Conservation (phyloP, 1,140 invertebrate species). For the Saccostrea cuccullata region DNA sequence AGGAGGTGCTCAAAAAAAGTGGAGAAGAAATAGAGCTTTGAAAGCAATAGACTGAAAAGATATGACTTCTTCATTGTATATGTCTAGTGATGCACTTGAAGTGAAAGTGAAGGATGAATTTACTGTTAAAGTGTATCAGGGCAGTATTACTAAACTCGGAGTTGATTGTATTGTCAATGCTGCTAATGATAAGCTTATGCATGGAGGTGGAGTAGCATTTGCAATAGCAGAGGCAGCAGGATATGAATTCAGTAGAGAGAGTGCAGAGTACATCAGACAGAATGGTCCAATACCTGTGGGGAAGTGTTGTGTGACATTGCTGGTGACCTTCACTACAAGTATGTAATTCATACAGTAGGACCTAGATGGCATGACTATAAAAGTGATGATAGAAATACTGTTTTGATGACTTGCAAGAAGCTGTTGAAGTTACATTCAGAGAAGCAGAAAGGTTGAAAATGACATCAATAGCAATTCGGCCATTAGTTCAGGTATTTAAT, state of each 20-base stretch:
- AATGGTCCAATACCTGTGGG: slow-evolving; percentile 56
- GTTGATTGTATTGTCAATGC: slow-evolving; percentile 95
- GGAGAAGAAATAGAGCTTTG: too few species aligned
- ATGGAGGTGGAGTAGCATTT: slow-evolving; percentile 91
- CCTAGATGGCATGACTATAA: slow-evolving; percentile 58
- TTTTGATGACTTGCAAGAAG: slow-evolving; percentile 50
- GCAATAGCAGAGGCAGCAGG: slow-evolving; percentile 82
- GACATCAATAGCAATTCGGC: slow-evolving; percentile 60
- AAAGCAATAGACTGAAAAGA: too few species aligned
- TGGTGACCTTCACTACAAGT: slow-evolving; percentile 57
- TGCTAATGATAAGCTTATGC: slow-evolving; percentile 87
- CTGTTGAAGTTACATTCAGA: slow-evolving; percentile 56
- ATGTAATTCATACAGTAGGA: slow-evolving; percentile 66
- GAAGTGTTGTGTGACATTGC: slow-evolving; percentile 54
- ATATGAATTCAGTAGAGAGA: slow-evolving; percentile 52
- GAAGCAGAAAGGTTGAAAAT: slow-evolving; percentile 45
- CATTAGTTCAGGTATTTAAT: slow-evolving; percentile 58
- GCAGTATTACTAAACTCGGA: slow-evolving; percentile 90
- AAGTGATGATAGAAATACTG: slow-evolving; percentile 53
- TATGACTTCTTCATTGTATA: too few species aligned
- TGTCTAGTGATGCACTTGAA: too few species aligned
- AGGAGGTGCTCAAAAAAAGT: too few species aligned
- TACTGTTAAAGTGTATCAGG: slow-evolving; percentile 69
- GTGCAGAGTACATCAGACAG: slow-evolving; percentile 51
- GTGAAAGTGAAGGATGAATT: too few species aligned